phyloP scores from a whole-genome alignment of 1,140 invertebrate genomes.

The Aphaenogaster rudis region DNA sequence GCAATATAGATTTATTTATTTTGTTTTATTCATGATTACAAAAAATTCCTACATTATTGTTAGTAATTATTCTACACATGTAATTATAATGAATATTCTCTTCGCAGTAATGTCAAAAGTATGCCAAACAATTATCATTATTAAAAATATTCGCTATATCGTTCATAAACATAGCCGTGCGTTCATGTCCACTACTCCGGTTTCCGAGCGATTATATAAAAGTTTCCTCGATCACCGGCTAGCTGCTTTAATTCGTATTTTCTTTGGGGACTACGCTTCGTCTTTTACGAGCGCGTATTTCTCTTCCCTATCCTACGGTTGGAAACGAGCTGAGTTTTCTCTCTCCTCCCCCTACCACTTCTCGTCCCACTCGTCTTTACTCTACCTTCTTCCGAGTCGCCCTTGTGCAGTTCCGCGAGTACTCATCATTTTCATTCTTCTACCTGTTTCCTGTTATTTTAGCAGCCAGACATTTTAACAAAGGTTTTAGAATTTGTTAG shows the following conservation, averaged over 20 bases:
- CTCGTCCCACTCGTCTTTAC: conserved; percentile 56
- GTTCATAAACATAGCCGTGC: background rate
- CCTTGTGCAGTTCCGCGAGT: conserved; percentile 62
- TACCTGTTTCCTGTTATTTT: conserved; percentile 41
- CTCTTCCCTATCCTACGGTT: conserved; percentile 76
- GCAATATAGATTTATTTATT: conserved; percentile 1
- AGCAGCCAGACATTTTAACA: conserved; percentile 36
- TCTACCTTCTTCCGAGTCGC: conserved; percentile 47
- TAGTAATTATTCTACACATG: background rate
- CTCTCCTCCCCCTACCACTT: conserved; percentile 61
- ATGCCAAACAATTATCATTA: background rate
- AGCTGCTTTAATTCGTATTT: conserved; percentile 84
- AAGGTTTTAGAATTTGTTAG: conserved; percentile 18
- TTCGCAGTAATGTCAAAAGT: background rate
- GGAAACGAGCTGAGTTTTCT: conserved; percentile 81
- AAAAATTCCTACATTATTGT: background rate
- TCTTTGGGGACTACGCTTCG: conserved; percentile 81
- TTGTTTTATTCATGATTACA: background rate
- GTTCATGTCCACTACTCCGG: background rate
- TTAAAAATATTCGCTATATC: background rate
- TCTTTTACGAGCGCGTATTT: conserved; percentile 83
- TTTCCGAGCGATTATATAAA: conserved; percentile 70
- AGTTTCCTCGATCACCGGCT: conserved; percentile 70
- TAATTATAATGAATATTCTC: background rate
- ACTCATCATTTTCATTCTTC: conserved; percentile 15